These are phyloP conservation scores for Clupea harengus DNA, from an alignment of 2,113 vertebrate species.

Conservation along the genomic window DNA sequence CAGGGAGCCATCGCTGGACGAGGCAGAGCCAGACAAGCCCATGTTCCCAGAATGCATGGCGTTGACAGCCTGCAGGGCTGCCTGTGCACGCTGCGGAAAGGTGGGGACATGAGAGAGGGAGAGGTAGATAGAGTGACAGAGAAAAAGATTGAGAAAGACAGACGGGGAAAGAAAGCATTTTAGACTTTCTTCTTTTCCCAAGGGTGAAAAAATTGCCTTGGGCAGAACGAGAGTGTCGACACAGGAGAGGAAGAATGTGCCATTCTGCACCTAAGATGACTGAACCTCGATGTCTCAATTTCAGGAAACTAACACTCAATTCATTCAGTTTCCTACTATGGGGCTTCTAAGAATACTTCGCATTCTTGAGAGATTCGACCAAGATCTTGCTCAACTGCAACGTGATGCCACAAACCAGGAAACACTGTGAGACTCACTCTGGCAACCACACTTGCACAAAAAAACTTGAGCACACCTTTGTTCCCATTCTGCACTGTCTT, in stretches of 20 bases:
- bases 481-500: not conserved
- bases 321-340: not conserved
- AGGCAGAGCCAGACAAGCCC: conserved; percentile 49
- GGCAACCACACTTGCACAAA: not conserved
- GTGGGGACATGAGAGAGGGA: not conserved
- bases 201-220: not conserved
- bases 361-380: not conserved
- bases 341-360: not conserved
- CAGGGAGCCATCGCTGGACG: conserved; percentile 51
- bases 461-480: not conserved
- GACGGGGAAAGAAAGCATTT: not conserved
- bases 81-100: conserved; percentile 67
- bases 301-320: not conserved
- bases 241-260: not conserved
- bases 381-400: not conserved
- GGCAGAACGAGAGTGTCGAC: not conserved
- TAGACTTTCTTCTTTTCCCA: not conserved
- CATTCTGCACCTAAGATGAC: not conserved
- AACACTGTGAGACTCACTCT: not conserved
- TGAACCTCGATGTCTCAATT: not conserved
- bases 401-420: not conserved
- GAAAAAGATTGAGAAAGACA: not conserved
- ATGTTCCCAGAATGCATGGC: conserved; percentile 60
- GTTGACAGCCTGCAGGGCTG: conserved; percentile 67
- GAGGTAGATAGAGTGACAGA: not conserved